Evolutionary conservation across 2,888 invertebrate genomes (phyloP), one percentile per base, ranked within the genome.

Genomic region (Tiliacea aurago): DNA sequence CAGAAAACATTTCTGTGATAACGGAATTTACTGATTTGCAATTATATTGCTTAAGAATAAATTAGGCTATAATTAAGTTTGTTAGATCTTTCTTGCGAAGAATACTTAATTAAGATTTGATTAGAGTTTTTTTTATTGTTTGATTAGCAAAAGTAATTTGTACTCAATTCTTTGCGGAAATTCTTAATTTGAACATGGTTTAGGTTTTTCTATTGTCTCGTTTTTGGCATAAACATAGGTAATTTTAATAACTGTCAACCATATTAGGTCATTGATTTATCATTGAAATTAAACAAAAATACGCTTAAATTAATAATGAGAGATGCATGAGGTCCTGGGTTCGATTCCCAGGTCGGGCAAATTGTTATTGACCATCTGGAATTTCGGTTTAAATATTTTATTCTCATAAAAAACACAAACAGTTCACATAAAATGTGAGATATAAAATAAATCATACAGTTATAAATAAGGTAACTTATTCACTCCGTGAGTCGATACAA

Each of bases 11-110:
- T 73, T 67, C 33, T 61, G 13, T 73, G 1, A 7, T 23, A 43
- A 51, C 23, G 55, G 51, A 68, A 65, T 41, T 65, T 51, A 75
- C 64, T 69, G 61, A 67, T 55, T 77, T 75, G 64, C 51, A 56
- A 78, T 79, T 79, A 73, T 47, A 67, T 67, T 79, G 51, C 61
- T 41, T 7, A 47, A 47, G 41, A 80, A 75, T 65, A 72, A 76
- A 79, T 80, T 53, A 68, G 33, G 18, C 33, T 37, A 33, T 61
- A 74, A 78, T 80, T 73, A 47, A 62, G 28, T 73, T 74, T 56
- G n/a, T 55, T 56, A 68, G 49, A 78, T 73, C 49, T 55, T 62
- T 41, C 47, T 65, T 28, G 28, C 23, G 5, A 75, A 66, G 61
- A 65, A 55, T 65, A 62, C 28, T 45, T 66, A 51, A 73, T 67